Base-by-base conservation (phyloP, 2,888 invertebrate species). In the Galerucella nymphaeae region DNA sequence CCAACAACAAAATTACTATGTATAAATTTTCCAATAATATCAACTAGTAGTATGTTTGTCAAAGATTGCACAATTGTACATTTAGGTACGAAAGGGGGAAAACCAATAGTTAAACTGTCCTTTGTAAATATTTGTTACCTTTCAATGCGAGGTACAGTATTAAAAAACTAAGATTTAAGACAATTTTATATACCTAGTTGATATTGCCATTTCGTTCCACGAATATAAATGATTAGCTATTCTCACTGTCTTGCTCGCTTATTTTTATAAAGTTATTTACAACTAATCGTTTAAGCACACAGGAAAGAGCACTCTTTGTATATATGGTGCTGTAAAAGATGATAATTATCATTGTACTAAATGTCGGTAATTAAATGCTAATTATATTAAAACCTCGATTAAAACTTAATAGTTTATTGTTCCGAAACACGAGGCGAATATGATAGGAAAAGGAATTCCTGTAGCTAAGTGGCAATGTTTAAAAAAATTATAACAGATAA, bases 401-500 rank as follows among this genome's bases (percentile, higher is more conserved):
- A 6, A 48, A 48, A 48, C n/a, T 48, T n/a, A 48, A 48, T 48
- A 14, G 10, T 57, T 59, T 41, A 16, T 59, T n/a, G 59, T 59
- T 59, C 59, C 59, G 59, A 38, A n/a, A 59, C 59, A 38, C n/a
- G 59, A 59, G 59, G 59, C 38, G 30, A 38, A 38, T 38, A n/a
- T 13, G 14, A 59, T 16, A 13, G 38, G 59, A 59, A 59, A 4
- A 59, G 59, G 59, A 59, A 59, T 59, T 59, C 59, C 59, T 59
- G 59, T 30, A 38, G 30, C 20, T 30, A 38, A 59, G 13, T 59
- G 13, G 16, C 13, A 30, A 59, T 30, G 38, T 38, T 59, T 38
- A 38, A 16, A n/a, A n/a, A 10, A 59, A 59, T 14, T 59, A 59
- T 59, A 30, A 16, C n/a, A 59, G 38, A 14, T n/a, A 16, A 38